These are phyloP conservation scores for Remorina albescens DNA, from an alignment of 2,797 vertebrate genomes.

Conservation along the genomic window DNA sequence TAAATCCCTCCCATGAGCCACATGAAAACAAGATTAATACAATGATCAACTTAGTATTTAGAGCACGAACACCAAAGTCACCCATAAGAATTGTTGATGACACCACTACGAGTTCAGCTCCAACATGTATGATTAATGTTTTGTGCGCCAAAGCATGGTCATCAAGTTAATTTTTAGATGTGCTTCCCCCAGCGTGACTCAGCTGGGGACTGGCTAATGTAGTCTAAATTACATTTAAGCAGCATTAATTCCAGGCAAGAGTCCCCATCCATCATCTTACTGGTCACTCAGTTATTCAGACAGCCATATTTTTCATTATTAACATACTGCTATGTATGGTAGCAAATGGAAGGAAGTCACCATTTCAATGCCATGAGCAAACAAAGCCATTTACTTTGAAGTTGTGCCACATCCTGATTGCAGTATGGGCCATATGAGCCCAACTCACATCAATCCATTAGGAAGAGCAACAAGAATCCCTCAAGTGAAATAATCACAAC, in stretches of 20 bases:
- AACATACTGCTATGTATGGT: not conserved
- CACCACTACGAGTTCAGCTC: not conserved
- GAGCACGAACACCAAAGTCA: constrained; percentile 45
- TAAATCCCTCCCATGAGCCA: too few species aligned
- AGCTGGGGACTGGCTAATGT: constrained; percentile 14
- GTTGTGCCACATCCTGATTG: not conserved
- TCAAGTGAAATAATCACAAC: too few species aligned
- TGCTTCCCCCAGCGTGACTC: not conserved
- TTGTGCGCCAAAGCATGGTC: constrained; percentile 10
- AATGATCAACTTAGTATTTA: constrained; percentile 54
- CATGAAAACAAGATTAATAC: constrained; percentile 28
- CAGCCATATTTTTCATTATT: too few species aligned
- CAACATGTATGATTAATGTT: constrained; percentile 28
- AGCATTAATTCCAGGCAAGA: constrained; percentile 1
- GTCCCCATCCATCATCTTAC: too few species aligned
- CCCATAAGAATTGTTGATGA: constrained; percentile 15
- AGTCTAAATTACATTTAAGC: constrained; percentile 19
- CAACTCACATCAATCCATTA: not conserved
- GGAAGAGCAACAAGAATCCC: not conserved
- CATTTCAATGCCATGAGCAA: too few species aligned
- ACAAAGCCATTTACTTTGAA: not conserved
- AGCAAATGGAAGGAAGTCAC: too few species aligned
- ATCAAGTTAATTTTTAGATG: constrained; percentile 14
- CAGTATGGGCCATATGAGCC: not conserved
- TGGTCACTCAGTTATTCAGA: too few species aligned